phyloP scores from a whole-genome alignment of 2,797 vertebrate species.

The Brotula barbata region DNA sequence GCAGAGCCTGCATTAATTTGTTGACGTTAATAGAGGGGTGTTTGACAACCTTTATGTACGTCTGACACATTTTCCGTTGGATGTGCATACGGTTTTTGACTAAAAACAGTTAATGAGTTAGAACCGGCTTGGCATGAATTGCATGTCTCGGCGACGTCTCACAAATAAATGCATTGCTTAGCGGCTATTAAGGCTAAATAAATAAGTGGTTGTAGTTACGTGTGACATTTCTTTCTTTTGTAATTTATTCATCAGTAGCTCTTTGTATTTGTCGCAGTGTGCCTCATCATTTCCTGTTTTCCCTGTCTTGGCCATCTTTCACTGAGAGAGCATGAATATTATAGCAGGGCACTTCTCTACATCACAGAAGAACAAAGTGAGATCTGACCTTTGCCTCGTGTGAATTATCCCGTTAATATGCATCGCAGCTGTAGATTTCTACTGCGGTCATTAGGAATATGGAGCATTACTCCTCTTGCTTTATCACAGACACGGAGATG shows the following conservation, averaged over 20 bases:
- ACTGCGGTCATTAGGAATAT: conserved; percentile 60
- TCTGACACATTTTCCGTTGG: neutral
- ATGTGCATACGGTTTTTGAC: conserved; percentile 61
- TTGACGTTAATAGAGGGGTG: neutral
- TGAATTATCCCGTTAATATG: conserved; percentile 43
- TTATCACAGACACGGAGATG: conserved; percentile 58
- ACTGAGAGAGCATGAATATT: neutral
- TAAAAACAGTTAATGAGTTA: conserved; percentile 47
- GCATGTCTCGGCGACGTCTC: conserved; percentile 14
- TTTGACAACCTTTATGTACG: conserved; percentile 26
- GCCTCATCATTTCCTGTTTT: conserved; percentile 5
- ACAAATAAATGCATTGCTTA: conserved; percentile 24
- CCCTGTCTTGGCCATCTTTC: neutral
- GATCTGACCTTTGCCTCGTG: conserved; percentile 47
- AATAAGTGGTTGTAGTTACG: conserved; percentile 23
- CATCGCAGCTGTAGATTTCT: conserved; percentile 46
- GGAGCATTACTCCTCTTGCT: conserved; percentile 40
- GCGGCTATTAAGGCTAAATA: neutral
- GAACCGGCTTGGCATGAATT: conserved; percentile 24
- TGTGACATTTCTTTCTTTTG: neutral
- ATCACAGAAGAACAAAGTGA: conserved; percentile 40
- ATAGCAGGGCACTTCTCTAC: conserved; percentile 1
- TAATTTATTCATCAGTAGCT: neutral
- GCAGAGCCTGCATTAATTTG: conserved; percentile 58
- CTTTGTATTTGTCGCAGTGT: neutral